Percentiles rank a stretch among this genome's conserved stretches.
phyloP scores from a whole-genome alignment of 2,888 invertebrate genomes.

The Drosophila lutescens region DNA sequence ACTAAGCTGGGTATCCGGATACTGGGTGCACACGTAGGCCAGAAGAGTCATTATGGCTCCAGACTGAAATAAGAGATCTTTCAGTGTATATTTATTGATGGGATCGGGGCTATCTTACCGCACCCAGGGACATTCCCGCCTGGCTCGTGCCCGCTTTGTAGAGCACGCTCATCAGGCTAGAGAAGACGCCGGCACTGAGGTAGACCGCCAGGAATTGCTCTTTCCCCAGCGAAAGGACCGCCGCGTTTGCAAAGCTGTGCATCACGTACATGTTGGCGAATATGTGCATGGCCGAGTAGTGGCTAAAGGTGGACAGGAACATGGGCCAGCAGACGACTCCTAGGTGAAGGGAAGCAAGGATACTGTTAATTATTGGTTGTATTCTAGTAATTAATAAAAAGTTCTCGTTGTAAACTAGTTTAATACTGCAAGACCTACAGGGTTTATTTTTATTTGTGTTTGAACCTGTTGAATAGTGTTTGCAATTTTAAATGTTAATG shows the following conservation, averaged over 20 bases:
- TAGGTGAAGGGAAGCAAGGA: constrained; percentile 75
- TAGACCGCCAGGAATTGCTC: constrained; percentile 97
- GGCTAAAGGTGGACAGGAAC: constrained; percentile 97
- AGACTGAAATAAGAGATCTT: constrained; percentile 87
- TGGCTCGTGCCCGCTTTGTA: constrained; percentile 90
- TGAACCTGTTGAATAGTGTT: too few relatives aligned
- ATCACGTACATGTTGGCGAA: constrained; percentile 98
- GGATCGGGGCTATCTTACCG: constrained; percentile 84
- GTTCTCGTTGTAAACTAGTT: too few relatives aligned
- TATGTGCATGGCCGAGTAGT: constrained; percentile 93
- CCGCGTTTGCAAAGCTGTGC: constrained; percentile 89
- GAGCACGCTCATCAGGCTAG: constrained; percentile 93
- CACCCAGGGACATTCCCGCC: constrained; percentile 94
- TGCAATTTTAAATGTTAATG: too few relatives aligned
- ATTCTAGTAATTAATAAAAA: too few relatives aligned
- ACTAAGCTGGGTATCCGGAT: constrained; percentile 94
- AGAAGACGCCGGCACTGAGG: constrained; percentile 93
- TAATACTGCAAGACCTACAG: too few relatives aligned
- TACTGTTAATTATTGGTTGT: too few relatives aligned
- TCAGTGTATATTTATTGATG: not conserved
- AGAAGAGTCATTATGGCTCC: constrained; percentile 97
- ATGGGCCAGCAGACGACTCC: constrained; percentile 93
- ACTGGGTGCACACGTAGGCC: constrained; percentile 93
- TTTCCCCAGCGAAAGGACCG: constrained; percentile 91
- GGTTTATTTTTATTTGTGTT: too few relatives aligned